These are phyloP conservation scores for Drosophila mayaguana DNA, from an alignment of 2,888 invertebrate species.

Conservation along the genomic window DNA sequence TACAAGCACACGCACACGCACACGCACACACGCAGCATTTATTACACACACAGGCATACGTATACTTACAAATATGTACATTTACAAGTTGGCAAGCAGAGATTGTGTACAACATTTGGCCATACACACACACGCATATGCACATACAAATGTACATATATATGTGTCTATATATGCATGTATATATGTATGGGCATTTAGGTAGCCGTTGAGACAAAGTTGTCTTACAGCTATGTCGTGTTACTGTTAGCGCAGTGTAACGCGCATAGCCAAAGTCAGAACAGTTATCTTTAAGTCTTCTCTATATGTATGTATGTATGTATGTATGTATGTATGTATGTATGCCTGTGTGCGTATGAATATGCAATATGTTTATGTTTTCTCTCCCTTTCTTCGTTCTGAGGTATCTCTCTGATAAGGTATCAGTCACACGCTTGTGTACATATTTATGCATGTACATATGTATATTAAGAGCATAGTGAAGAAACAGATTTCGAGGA, in stretches of 20 bases:
- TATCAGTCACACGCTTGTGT: neutral
- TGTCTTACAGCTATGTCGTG: neutral
- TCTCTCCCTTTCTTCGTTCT: neutral
- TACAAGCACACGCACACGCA: neutral
- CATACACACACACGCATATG: no score
- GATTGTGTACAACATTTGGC: constrained; percentile 25
- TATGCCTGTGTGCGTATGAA: no score
- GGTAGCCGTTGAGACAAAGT: neutral
- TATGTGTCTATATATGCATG: neutral
- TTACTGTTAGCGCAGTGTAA: neutral
- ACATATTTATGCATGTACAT: neutral
- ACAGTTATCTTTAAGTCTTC: constrained; percentile 1
- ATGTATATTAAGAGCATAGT: neutral
- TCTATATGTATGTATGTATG: neutral
- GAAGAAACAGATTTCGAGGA: neutral
- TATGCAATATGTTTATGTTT: neutral
- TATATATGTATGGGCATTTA: neutral
- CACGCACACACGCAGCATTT: constrained; percentile 11
- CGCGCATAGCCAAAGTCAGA: neutral
- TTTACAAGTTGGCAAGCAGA: constrained; percentile 2
- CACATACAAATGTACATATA: no score
- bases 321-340: no score
- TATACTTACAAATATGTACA: neutral
- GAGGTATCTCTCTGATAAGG: neutral
- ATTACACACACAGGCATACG: neutral